Conservation (phyloP, 1,140 invertebrate genomes). For the Orius laevigatus region DNA sequence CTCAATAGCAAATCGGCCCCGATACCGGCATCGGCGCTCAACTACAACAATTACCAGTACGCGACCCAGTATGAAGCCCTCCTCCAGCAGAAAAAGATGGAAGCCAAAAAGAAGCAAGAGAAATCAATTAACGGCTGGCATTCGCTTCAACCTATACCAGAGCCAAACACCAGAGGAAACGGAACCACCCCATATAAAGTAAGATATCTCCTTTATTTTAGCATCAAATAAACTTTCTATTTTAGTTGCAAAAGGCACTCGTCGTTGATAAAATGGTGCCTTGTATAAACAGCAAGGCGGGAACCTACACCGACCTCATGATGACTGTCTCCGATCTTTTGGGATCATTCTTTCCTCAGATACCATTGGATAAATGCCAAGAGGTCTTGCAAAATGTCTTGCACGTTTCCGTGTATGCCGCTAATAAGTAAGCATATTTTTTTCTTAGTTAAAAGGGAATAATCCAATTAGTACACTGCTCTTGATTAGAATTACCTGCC, state of each 20-base stretch:
- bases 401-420: conserved; percentile 57
- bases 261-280: conserved; percentile 57
- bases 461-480: no score
- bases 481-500: no score
- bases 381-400: conserved; percentile 59
- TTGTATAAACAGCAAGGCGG: conserved; percentile 73
- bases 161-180: neutral
- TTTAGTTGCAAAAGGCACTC: conserved; percentile 55
- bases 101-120: no score
- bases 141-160: neutral
- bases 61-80: no score
- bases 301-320: conserved; percentile 57
- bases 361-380: conserved; percentile 51
- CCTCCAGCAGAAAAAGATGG: no score
- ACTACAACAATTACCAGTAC: no score
- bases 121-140: no score
- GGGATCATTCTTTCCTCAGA: conserved; percentile 58
- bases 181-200: conserved; percentile 6
- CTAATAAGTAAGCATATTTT: conserved; percentile 42
- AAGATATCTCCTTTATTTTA: neutral
- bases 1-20: no score
- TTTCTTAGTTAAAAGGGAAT: no score
- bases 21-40: no score
- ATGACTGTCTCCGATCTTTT: conserved; percentile 69
- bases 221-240: conserved; percentile 4